Percentiles rank a stretch among this genome's conserved stretches.
Conservation (phyloP, 1,140 invertebrate species). For the Delia radicum region DNA sequence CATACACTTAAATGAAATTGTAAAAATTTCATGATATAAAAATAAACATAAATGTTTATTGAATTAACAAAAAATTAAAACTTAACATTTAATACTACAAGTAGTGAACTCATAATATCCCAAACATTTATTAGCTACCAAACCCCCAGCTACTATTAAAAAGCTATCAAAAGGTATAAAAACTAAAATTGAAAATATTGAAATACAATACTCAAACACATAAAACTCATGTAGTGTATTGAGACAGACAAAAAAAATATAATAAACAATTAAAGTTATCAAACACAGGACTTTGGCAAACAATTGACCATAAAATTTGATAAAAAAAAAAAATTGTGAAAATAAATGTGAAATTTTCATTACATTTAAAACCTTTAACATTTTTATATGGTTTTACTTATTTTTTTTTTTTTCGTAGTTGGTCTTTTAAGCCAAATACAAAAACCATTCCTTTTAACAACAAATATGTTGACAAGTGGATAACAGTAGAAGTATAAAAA, state of each 20-base stretch:
- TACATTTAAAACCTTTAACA: conserved; percentile 8
- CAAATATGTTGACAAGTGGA: conserved; percentile 21
- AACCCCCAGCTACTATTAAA: not conserved
- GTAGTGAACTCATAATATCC: no score
- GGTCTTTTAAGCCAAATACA: no score
- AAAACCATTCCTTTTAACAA: not conserved
- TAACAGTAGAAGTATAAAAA: not conserved
- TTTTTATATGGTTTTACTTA: not conserved
- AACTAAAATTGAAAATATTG: not conserved
- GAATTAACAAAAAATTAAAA: not conserved
- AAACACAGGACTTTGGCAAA: not conserved
- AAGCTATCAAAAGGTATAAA: not conserved
- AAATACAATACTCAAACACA: not conserved
- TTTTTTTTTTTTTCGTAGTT: no score
- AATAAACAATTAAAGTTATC: conserved; percentile 5
- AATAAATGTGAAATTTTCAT: not conserved
- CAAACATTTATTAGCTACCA: not conserved
- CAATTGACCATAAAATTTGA: conserved; percentile 8
- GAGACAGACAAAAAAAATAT: not conserved
- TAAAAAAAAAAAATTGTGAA: not conserved
- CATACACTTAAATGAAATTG: not conserved
- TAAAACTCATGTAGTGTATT: not conserved
- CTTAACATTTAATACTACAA: not conserved
- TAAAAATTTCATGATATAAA: not conserved
- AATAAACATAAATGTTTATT: not conserved